Percentiles rank a stretch among this genome's conserved stretches.
phyloP scores from a whole-genome alignment of 2,113 vertebrate genomes.

The Hippoglossus stenolepis region DNA sequence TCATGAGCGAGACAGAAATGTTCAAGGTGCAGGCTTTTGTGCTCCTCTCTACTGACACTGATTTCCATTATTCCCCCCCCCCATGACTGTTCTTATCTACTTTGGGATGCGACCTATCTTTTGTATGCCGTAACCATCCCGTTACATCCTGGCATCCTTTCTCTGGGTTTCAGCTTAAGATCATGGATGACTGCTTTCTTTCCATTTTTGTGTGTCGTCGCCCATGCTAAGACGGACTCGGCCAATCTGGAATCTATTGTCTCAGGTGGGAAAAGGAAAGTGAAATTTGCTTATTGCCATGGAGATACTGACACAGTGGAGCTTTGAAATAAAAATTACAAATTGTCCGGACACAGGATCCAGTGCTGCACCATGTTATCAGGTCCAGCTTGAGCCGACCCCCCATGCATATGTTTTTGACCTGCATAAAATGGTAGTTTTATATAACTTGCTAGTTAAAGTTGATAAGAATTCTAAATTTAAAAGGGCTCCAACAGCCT shows the following conservation, averaged over 20 bases:
- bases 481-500: background rate
- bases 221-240: background rate
- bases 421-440: background rate
- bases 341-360: background rate
- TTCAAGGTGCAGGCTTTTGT: no score
- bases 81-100: background rate
- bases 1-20: background rate
- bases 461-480: slow-evolving; percentile 2
- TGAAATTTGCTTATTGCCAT: background rate
- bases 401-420: background rate
- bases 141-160: slow-evolving; percentile 5
- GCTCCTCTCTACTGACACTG: background rate
- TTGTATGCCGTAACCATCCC: background rate
- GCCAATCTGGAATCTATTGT: slow-evolving; percentile 12
- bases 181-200: background rate
- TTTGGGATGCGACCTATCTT: background rate
- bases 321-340: background rate
- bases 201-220: slow-evolving; percentile 12
- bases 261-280: slow-evolving; percentile 12
- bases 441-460: background rate
- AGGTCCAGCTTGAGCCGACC: background rate
- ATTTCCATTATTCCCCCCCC: background rate
- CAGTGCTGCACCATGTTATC: background rate
- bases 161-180: slow-evolving; percentile 23
- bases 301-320: background rate